Percentiles rank a stretch among this genome's conserved stretches.
Conservation (phyloP, 2,113 vertebrate genomes). For the Nesogale talazaci region DNA sequence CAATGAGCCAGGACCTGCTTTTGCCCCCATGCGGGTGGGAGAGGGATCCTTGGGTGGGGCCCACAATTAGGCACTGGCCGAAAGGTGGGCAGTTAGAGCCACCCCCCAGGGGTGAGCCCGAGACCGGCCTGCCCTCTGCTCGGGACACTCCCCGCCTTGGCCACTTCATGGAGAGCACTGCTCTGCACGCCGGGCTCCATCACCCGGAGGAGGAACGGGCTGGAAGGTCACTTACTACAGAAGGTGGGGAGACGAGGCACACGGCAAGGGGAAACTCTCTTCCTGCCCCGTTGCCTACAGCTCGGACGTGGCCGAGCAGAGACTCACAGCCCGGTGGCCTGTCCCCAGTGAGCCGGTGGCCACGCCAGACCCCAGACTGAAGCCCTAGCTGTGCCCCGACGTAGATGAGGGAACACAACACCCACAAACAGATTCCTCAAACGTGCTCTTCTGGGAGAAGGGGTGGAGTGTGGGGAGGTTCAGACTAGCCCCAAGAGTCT, state of each 20-base stretch:
- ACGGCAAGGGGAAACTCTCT: not conserved
- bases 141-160: too few species aligned
- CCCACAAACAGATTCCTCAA: slow-evolving; percentile 21
- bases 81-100: not conserved
- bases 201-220: not conserved
- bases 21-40: not conserved
- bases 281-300: not conserved
- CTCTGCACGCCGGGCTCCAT: not conserved
- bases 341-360: not conserved
- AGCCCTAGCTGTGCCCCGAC: not conserved
- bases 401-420: not conserved
- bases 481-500: not conserved
- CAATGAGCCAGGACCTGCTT: not conserved
- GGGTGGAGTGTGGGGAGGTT: not conserved
- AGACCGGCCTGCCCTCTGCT: not conserved
- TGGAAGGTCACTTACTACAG: not conserved
- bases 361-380: not conserved
- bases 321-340: not conserved
- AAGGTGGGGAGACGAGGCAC: not conserved
- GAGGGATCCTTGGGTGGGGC: not conserved
- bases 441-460: not conserved
- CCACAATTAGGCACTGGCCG: not conserved
- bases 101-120: not conserved
- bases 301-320: not conserved
- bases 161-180: not conserved